Evolutionary conservation across 2,888 invertebrate genomes (phyloP).

Genomic region (Athetis lepigone): DNA sequence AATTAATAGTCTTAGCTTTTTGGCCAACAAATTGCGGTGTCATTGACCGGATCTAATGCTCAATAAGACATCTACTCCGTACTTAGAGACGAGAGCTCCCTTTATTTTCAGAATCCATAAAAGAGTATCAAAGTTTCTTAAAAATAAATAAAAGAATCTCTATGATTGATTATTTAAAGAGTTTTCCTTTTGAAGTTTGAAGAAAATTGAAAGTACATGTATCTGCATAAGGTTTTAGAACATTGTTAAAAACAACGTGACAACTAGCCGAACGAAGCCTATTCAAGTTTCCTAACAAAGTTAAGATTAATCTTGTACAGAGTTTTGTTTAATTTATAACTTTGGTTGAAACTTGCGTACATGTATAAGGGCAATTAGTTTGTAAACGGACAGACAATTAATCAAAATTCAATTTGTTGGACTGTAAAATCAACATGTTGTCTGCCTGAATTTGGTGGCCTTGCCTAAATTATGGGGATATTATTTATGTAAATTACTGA

Average conservation of each 20-base stretch:
- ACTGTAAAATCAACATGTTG: constrained; percentile 20
- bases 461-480: background rate
- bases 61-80: background rate
- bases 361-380: constrained; percentile 38
- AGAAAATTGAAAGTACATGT: constrained; percentile 17
- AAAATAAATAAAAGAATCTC: background rate
- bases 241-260: constrained; percentile 20
- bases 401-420: constrained; percentile 30
- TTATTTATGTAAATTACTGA: too few species aligned
- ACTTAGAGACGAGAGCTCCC: constrained; percentile 1
- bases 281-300: constrained; percentile 43
- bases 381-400: constrained; percentile 48
- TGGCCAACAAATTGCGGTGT: constrained; percentile 1
- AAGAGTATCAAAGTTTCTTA: background rate
- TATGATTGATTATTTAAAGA: background rate
- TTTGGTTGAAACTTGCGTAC: constrained; percentile 30
- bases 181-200: constrained; percentile 7
- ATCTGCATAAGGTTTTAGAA: background rate
- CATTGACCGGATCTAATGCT: background rate
- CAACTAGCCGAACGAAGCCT: constrained; percentile 28
- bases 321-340: constrained; percentile 42
- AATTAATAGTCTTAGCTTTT: background rate
- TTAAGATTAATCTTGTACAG: constrained; percentile 43
- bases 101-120: background rate
- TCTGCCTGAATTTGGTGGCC: background rate